Percentiles rank a stretch among this genome's conserved stretches.
phyloP scores from a whole-genome alignment of 2,113 vertebrate species.

The Riparia riparia region DNA sequence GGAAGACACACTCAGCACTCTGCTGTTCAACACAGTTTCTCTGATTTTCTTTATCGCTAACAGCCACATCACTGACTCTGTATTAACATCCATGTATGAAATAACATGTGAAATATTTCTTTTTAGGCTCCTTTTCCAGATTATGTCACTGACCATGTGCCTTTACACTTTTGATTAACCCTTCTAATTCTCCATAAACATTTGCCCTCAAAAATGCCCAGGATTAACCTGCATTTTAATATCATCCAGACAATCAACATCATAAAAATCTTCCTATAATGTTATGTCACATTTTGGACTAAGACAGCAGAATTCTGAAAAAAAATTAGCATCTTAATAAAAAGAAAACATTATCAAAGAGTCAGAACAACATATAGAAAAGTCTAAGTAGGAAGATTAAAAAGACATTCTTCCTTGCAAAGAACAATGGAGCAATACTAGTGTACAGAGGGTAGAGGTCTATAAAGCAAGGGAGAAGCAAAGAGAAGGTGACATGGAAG shows the following conservation, averaged over 20 bases:
- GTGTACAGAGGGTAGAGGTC: accelerated
- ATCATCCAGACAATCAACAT: neutral
- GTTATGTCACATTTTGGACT: neutral
- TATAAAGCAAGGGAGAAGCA: neutral
- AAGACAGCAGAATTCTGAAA: neutral
- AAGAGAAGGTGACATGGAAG: neutral
- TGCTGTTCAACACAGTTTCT: neutral
- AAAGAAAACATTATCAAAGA: neutral
- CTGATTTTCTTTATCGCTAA: neutral
- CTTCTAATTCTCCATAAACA: neutral
- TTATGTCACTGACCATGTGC: neutral
- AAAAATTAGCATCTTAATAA: neutral
- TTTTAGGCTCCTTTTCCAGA: neutral
- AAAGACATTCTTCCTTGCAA: neutral
- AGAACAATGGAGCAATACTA: neutral
- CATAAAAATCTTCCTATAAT: neutral
- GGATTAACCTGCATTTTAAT: neutral
- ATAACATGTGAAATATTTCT: neutral
- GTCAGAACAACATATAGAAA: neutral
- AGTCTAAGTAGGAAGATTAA: neutral
- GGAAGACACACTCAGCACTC: neutral
- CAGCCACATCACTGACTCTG: neutral
- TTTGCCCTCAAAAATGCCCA: neutral
- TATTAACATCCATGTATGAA: neutral
- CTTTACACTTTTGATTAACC: neutral